These are phyloP conservation scores for Philaethria dido DNA, from an alignment of 2,888 invertebrate genomes.

Conservation along the genomic window DNA sequence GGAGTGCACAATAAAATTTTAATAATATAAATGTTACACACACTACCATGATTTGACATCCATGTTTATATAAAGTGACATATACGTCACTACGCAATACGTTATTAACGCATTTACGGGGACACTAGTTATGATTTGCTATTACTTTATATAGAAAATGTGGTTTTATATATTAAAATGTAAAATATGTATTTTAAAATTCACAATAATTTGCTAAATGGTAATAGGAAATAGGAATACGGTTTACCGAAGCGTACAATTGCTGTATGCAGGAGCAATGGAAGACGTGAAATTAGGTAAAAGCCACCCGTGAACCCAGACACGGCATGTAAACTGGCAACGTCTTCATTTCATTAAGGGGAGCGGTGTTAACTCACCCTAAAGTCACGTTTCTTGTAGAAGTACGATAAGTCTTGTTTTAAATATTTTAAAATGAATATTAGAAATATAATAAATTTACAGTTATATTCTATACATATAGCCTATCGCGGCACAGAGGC, in stretches of 20 bases:
- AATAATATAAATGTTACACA: too few relatives aligned
- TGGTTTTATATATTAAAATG: neutral
- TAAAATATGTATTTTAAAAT: neutral
- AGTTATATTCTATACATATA: too few relatives aligned
- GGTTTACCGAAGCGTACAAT: conserved; percentile 22
- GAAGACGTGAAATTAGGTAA: conserved; percentile 53
- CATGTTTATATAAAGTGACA: too few relatives aligned
- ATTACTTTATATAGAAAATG: too few relatives aligned
- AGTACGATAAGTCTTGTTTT: conserved; percentile 31
- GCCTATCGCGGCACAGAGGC: too few relatives aligned
- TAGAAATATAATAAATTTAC: too few relatives aligned
- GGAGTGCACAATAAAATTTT: too few relatives aligned
- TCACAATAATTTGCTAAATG: conserved; percentile 14
- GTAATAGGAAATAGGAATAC: conserved; percentile 18
- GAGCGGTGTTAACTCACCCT: conserved; percentile 54
- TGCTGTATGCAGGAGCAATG: conserved; percentile 31
- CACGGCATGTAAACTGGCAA: conserved; percentile 60
- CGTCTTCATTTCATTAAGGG: conserved; percentile 68
- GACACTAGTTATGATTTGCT: too few relatives aligned
- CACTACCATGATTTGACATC: too few relatives aligned
- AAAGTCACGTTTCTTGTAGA: conserved; percentile 26
- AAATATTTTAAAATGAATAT: too few relatives aligned
- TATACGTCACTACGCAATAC: too few relatives aligned
- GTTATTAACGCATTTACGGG: too few relatives aligned
- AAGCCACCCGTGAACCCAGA: conserved; percentile 53